These are phyloP conservation scores for Allacma fusca DNA, from an alignment of 2,888 invertebrate genomes.

Conservation along the genomic window DNA sequence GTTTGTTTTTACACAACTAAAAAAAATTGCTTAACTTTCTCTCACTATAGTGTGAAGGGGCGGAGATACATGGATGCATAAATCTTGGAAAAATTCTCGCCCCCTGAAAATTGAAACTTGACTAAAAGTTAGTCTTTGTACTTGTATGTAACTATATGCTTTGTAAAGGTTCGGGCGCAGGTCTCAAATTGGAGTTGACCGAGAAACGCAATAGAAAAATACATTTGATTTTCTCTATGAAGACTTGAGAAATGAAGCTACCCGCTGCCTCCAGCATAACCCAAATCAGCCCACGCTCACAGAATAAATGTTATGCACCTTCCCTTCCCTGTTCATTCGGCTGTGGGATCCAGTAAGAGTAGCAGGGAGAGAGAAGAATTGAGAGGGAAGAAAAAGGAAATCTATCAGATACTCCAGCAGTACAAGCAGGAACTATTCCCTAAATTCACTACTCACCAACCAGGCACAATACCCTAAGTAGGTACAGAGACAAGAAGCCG, in stretches of 20 bases:
- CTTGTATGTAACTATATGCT: background rate
- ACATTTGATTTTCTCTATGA: conserved; percentile 3
- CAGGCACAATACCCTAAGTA: no score
- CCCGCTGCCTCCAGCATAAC: conserved; percentile 18
- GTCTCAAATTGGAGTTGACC: background rate
- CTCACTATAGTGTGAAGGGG: no score
- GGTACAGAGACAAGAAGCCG: no score
- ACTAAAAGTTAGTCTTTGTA: background rate
- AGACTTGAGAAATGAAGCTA: conserved; percentile 19
- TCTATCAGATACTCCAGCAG: background rate
- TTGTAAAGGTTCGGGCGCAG: conserved; percentile 7
- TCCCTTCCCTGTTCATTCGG: conserved; percentile 26
- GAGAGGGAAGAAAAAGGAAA: background rate
- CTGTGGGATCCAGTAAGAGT: background rate
- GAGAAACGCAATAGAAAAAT: conserved; percentile 21
- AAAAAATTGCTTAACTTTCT: no score
- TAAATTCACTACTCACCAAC: no score
- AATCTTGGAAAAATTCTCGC: no score
- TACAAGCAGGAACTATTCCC: background rate
- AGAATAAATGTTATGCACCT: conserved; percentile 27
- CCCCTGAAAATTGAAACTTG: no score
- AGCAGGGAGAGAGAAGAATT: background rate
- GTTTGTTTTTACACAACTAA: no score
- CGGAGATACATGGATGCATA: no score
- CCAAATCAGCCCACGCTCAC: conserved; percentile 30